Conservation (phyloP, 2,113 vertebrate genomes). For the Pongo pygmaeus region DNA sequence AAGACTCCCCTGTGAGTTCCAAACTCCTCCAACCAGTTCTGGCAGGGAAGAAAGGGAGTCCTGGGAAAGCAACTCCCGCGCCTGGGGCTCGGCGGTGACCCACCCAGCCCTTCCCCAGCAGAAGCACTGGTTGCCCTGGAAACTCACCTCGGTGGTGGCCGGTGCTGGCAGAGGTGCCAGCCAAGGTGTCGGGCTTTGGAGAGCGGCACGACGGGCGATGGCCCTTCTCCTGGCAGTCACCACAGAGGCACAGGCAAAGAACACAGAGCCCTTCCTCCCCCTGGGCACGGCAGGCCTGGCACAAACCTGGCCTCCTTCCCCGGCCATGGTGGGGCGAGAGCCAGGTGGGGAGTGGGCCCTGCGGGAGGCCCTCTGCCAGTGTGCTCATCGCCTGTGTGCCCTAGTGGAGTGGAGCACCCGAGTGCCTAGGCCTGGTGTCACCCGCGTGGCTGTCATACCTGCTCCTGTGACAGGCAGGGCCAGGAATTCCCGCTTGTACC, state of each 20-base stretch:
- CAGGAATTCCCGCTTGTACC: conserved; percentile 62
- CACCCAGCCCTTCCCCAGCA: neutral
- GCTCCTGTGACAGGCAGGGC: conserved; percentile 57
- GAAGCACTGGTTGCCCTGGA: neutral
- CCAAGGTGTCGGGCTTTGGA: neutral
- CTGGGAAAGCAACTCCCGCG: neutral
- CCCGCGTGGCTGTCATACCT: conserved; percentile 67
- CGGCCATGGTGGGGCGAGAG: conserved; percentile 46
- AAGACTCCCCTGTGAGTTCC: neutral
- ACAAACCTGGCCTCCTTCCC: conserved; percentile 1
- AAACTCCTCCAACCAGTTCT: conserved; percentile 66
- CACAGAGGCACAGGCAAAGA: conserved; percentile 68
- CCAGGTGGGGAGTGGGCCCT: neutral
- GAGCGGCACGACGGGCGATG: neutral
- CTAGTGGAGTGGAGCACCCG: neutral
- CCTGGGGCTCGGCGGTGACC: neutral
- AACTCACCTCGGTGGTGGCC: conserved; percentile 57
- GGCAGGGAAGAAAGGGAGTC: neutral
- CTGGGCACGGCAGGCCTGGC: neutral
- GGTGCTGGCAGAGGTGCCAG: neutral
- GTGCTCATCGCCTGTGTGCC: neutral
- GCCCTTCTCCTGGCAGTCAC: conserved; percentile 59
- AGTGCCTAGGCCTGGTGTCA: conserved; percentile 70
- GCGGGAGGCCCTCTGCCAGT: neutral
- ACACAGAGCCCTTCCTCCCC: conserved; percentile 61